Conservation (phyloP, 2,797 vertebrate species). For the Aldrovandia affinis region DNA sequence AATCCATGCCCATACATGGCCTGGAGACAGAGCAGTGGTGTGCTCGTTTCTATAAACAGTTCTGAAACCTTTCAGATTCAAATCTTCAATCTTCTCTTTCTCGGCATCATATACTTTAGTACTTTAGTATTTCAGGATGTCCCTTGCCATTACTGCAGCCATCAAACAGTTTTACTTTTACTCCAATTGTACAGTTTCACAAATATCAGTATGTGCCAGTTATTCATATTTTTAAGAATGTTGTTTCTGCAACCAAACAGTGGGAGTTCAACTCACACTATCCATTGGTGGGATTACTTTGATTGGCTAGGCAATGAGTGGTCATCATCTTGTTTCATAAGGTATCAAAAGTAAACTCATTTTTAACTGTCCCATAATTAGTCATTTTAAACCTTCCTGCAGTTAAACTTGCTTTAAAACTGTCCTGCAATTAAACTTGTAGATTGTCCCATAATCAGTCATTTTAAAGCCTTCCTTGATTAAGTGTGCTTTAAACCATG, state of each 20-base stretch:
- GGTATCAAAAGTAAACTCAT: not conserved
- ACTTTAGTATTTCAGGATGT: too few species aligned
- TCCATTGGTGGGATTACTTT: not conserved
- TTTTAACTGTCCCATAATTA: not conserved
- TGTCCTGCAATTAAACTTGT: not conserved
- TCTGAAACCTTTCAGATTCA: not conserved
- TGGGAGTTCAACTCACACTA: not conserved
- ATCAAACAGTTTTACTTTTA: not conserved
- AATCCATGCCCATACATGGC: not conserved
- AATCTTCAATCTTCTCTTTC: not conserved
- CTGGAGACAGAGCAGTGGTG: not conserved
- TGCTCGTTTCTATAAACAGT: not conserved
- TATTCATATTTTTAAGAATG: not conserved
- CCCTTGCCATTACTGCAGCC: not conserved
- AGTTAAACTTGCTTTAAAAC: not conserved
- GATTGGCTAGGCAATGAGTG: too few species aligned
- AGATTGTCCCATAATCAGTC: not conserved
- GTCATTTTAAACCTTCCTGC: not conserved
- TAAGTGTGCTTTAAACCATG: conserved; percentile 1
- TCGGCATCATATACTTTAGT: not conserved
- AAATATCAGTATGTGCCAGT: not conserved
- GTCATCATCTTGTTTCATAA: not conserved
- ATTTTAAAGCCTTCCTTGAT: conserved; percentile 4
- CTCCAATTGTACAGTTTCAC: not conserved
- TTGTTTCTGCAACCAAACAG: not conserved